A percentile compares a stretch with the other conserved stretches of the same genome.
Evolutionary conservation across 2,888 invertebrate species (phyloP).

Genomic region (Xylota segnis): DNA sequence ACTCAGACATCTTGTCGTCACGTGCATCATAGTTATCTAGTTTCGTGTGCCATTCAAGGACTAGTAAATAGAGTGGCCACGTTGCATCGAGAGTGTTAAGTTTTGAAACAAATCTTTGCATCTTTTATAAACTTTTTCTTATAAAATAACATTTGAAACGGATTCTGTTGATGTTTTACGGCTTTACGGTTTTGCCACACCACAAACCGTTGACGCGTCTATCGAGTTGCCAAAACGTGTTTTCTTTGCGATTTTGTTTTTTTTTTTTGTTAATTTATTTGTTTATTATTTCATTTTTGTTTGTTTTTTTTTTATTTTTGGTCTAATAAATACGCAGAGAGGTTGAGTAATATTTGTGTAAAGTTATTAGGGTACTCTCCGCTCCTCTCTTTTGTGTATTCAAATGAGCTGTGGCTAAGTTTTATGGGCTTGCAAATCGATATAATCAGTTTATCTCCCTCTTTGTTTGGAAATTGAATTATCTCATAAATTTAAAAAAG

Average conservation of each 20-base stretch:
- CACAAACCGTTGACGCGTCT: neutral
- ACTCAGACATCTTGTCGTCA: conserved; percentile 46
- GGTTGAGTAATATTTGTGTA: neutral
- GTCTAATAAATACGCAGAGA: neutral
- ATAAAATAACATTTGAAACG: conserved; percentile 1
- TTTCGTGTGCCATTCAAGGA: neutral
- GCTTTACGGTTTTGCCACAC: neutral
- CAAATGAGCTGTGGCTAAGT: neutral
- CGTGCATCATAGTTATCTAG: conserved; percentile 16
- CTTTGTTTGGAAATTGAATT: neutral
- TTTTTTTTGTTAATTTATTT: neutral
- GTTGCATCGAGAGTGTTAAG: neutral
- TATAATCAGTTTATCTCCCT: neutral
- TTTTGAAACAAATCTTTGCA: neutral
- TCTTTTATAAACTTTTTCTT: neutral
- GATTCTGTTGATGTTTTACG: neutral
- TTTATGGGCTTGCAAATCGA: neutral
- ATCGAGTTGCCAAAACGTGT: conserved; percentile 2
- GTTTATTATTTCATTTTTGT: no score
- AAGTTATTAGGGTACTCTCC: neutral
- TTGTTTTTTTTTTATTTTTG: neutral
- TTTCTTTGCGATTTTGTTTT: neutral
- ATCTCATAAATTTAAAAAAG: neutral
- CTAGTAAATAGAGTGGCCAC: conserved; percentile 8
- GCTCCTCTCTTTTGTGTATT: no score